Conservation (phyloP, 2,888 invertebrate genomes). For the Calliopum simillimum region DNA sequence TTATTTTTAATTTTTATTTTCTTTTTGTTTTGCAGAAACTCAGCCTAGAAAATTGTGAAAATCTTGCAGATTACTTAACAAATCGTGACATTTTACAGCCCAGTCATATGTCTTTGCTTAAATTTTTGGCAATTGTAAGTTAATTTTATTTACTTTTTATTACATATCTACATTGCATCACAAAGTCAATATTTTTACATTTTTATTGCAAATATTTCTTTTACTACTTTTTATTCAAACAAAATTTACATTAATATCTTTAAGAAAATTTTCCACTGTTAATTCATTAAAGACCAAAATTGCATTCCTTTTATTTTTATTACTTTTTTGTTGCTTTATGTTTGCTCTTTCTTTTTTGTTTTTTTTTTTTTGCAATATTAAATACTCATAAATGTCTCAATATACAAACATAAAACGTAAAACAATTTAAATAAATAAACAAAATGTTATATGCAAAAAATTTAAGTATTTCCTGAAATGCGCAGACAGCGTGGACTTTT, state of each 20-base stretch:
- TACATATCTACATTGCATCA: slow-evolving; percentile 2
- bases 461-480: no score
- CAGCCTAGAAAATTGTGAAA: slow-evolving; percentile 57
- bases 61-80: slow-evolving; percentile 60
- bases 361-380: no score
- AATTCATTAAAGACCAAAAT: no score
- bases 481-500: no score
- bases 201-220: slow-evolving; percentile 28
- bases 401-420: no score
- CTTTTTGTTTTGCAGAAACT: slow-evolving; percentile 54
- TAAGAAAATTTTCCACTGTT: no score
- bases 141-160: slow-evolving; percentile 23
- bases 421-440: no score
- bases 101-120: slow-evolving; percentile 70
- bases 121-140: slow-evolving; percentile 86
- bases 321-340: no score
- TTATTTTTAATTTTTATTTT: not conserved
- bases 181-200: slow-evolving; percentile 26
- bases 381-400: no score
- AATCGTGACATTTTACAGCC: slow-evolving; percentile 56
- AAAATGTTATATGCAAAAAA: no score
- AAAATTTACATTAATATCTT: not conserved
- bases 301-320: no score
- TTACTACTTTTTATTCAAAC: slow-evolving; percentile 29
- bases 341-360: no score